Evolutionary conservation across 2,113 vertebrate genomes (phyloP), one percentile per base, ranked within the genome.

Genomic region (Acanthochromis polyacanthus): DNA sequence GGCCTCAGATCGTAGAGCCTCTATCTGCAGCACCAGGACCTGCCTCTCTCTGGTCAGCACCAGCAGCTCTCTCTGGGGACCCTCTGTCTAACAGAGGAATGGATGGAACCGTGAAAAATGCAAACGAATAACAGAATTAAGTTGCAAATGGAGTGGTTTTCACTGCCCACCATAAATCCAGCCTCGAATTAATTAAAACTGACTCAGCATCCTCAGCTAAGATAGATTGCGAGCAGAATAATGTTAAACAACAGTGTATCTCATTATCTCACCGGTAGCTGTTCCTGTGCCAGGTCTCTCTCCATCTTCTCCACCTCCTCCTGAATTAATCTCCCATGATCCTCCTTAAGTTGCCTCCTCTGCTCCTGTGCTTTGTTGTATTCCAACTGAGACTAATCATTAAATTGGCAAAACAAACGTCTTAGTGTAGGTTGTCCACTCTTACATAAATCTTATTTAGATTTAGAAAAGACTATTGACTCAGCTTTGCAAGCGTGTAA

Each of bases 251-350:
- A 71, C 61, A 62, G 85, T 62, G 70, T 11, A 83, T 91, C 87
- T 90, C 84, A 86, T 91, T 86, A 91, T 78, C 89, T 90, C 81
- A 92, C 90, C 82, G 61, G 71, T 80, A 80, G 91, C 88, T 92
- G 77, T 71, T 82, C 88, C 62, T 73, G 75, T 40, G 72, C 23
- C 66, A 89, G 46, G 12, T 94, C 58, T 4, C 82, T 65, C 67
- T 96, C 95, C 90, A 95, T 93, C 80, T 83, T 94, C 75, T 91
- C 11, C 16, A 95, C 82, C 86, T 96, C 93, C 78, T 77, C 84
- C 82, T 93, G 92, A 60, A 97, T 95, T 82, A 95, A 76, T 84
- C 71, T 88, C 66, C 83, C 86, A 57, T 95, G 94, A 77, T 94
- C 93, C 69, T 96, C 93, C 69, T 78, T 91, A 59, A 95, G 83